These are phyloP conservation scores for Cettia cetti DNA, from an alignment of 2,113 vertebrate species.

Conservation along the genomic window DNA sequence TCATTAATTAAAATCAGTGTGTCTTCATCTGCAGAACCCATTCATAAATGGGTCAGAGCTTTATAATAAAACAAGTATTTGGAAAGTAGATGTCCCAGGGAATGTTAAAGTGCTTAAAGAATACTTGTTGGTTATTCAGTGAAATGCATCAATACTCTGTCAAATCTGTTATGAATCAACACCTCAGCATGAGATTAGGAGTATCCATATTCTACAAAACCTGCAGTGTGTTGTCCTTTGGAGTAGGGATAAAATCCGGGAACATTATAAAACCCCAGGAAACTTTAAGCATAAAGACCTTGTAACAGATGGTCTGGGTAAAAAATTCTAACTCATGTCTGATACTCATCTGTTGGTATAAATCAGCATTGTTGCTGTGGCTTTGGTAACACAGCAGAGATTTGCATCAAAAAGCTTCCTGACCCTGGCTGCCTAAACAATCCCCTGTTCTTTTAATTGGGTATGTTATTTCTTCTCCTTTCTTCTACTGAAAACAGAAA, in stretches of 20 bases:
- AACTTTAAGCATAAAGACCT: not conserved
- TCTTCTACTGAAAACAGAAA: not conserved
- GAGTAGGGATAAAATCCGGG: not conserved
- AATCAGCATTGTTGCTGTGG: not conserved
- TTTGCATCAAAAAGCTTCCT: not conserved
- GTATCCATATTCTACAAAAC: not conserved
- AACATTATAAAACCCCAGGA: conserved; percentile 22
- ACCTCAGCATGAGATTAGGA: not conserved
- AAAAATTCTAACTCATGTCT: not conserved
- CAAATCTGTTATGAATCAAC: conserved; percentile 14
- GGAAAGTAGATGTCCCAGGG: not conserved
- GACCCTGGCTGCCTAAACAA: not conserved
- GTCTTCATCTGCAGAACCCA: not conserved
- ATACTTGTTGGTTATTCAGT: not conserved
- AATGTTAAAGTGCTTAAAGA: not conserved
- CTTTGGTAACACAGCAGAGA: not conserved
- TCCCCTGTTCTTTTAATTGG: not conserved
- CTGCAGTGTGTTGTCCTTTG: not conserved
- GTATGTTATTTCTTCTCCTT: not conserved
- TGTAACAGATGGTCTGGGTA: not conserved
- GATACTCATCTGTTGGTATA: not conserved
- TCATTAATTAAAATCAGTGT: not conserved
- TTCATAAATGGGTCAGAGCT: not conserved
- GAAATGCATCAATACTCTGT: not conserved
- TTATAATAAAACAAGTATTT: not conserved